phyloP scores from a whole-genome alignment of 64 coral and sea anemone species.

The Hydrozoanthus tunicans region DNA sequence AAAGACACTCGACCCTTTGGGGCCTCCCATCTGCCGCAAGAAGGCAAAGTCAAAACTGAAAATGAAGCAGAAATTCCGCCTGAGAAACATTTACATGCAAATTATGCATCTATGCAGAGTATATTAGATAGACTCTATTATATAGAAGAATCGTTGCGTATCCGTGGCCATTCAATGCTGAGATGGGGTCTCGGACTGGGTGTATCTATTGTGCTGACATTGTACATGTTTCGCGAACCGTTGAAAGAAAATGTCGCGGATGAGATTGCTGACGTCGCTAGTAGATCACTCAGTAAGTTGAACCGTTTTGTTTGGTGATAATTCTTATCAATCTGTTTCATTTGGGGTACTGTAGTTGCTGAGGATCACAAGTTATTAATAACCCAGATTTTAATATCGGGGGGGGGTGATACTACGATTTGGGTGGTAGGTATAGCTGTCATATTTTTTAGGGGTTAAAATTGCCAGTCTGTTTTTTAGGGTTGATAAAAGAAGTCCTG shows the following conservation, averaged over 20 bases:
- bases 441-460: no score
- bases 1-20: not conserved
- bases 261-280: constrained; percentile 96
- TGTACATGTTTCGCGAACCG: constrained; percentile 93
- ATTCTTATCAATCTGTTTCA: not conserved
- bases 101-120: constrained; percentile 34
- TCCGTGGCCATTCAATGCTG: constrained; percentile 73
- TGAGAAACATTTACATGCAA: not conserved
- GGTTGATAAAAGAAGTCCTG: no score
- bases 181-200: constrained; percentile 79
- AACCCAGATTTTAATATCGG: no score
- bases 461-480: no score
- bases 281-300: constrained; percentile 82
- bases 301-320: not conserved
- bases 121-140: constrained; percentile 79
- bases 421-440: no score
- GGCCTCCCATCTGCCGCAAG: not conserved
- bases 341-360: no score
- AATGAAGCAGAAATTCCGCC: constrained; percentile 9
- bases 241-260: constrained; percentile 93
- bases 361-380: no score
- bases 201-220: not conserved
- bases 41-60: not conserved
- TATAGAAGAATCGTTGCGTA: constrained; percentile 85
- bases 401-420: no score